A percentile compares a stretch with the other conserved stretches of the same genome.
These are phyloP conservation scores for Nudaria mundana DNA, from an alignment of 2,888 invertebrate genomes.

Conservation along the genomic window DNA sequence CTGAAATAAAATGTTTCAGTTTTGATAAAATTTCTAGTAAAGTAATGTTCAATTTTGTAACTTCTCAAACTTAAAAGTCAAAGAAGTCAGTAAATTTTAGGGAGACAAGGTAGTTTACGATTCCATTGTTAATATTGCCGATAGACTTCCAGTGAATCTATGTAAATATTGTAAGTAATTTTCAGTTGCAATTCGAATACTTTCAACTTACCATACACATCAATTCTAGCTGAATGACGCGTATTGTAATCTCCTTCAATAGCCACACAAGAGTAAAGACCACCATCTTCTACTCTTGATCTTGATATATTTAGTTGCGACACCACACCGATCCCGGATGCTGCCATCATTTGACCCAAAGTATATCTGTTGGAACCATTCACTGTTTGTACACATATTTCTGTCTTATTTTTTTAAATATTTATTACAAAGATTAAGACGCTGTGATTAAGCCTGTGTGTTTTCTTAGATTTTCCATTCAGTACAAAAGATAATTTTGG, in stretches of 20 bases:
- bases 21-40: no score
- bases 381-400: no score
- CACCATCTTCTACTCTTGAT: constrained; percentile 81
- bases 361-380: constrained; percentile 69
- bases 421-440: no score
- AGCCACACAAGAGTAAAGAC: constrained; percentile 81
- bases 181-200: neutral
- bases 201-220: constrained; percentile 71
- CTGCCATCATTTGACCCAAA: constrained; percentile 69
- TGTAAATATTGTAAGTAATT: neutral
- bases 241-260: constrained; percentile 60
- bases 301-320: constrained; percentile 78
- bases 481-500: no score
- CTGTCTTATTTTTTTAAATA: no score
- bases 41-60: no score
- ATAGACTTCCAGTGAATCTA: neutral
- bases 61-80: no score
- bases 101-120: no score
- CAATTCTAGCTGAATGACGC: constrained; percentile 61
- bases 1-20: constrained; percentile 55
- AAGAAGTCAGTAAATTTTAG: no score
- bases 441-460: no score
- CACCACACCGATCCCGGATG: constrained; percentile 60
- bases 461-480: no score
- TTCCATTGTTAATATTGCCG: no score